Base-by-base conservation (phyloP, 2,113 vertebrate genomes). In the Poecilia latipinna region DNA sequence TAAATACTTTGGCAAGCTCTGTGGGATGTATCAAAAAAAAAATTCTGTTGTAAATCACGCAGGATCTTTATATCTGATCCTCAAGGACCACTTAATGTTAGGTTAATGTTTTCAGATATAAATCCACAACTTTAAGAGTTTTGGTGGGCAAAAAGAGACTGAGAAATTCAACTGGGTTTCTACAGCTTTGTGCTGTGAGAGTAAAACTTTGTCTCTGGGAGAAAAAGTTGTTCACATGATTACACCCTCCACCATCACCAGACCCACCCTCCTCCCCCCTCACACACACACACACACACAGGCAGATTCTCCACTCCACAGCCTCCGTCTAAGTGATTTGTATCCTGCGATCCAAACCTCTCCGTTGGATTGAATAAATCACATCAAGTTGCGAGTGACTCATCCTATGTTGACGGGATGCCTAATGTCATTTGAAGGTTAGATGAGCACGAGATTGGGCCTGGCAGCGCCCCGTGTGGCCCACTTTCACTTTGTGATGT, bases 341-440 rank as follows among this genome's bases (percentile, higher is more conserved):
- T 90, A 79, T 90, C 77, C 79, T 62, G 29, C 51, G 63, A 89
- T 91, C 88, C 71, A 32, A 86, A 87, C 87, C 82, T 72, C 86
- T 85, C 66, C 60, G 76, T 72, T 79, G 79, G 79, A 89, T 91
- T 91, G 82, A 89, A 92, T 92, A 89, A 93, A 92, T 93, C 87
- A 88, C 87, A 84, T 86, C 78, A 84, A 82, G 70, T 85, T 86
- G 78, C 76, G 82, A 78, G 79, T 74, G 75, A 88, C 90, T 86
- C 90, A 79, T 88, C 74, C 62, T 54, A 84, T 86, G 85, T 83
- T 85, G 85, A 85, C 71, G 29, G 77, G 79, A 84, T 54, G 68
- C 77, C 78, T 87, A 82, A 91, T 91, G 94, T 92, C 90, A 86
- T 94, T 93, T 93, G 92, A 93, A 94, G 92, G 91, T 93, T 86